These are phyloP conservation scores for Physocephala rufipes DNA, from an alignment of 2,888 invertebrate species.

Conservation along the genomic window DNA sequence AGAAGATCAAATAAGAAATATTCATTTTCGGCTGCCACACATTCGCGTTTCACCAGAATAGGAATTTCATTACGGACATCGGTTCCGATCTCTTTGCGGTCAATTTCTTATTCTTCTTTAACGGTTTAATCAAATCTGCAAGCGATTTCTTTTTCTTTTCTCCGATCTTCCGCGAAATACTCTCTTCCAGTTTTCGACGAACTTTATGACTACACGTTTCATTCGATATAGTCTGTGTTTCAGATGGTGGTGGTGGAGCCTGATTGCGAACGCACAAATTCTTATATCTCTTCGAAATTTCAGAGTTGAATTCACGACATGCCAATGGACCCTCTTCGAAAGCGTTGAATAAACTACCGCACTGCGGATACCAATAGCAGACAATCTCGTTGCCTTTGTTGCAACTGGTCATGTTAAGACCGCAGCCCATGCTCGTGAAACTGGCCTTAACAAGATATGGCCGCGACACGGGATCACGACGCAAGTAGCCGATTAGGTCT, in stretches of 20 bases:
- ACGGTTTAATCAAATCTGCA: too few species aligned
- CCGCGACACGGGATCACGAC: conserved; percentile 1
- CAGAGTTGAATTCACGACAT: conserved; percentile 1
- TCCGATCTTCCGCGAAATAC: background rate
- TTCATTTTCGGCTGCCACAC: background rate
- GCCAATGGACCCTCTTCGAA: conserved; percentile 4
- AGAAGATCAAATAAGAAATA: background rate
- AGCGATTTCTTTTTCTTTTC: background rate
- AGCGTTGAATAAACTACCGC: conserved; percentile 20
- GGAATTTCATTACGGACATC: conserved; percentile 1
- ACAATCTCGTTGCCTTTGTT: background rate
- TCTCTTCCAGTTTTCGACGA: background rate
- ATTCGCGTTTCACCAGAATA: background rate
- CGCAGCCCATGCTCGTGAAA: conserved; percentile 18
- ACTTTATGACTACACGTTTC: background rate
- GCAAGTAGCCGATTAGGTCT: conserved; percentile 4
- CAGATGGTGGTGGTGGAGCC: background rate
- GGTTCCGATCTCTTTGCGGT: background rate
- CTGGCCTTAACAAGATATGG: conserved; percentile 17
- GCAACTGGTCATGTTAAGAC: background rate
- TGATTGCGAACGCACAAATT: background rate
- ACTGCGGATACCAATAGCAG: conserved; percentile 27
- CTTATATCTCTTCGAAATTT: background rate
- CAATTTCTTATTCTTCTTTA: background rate
- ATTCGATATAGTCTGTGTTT: background rate